Percentiles rank a stretch among this genome's conserved stretches.
Evolutionary conservation across 2,113 vertebrate species (phyloP).

Genomic region (Prolemur simus): DNA sequence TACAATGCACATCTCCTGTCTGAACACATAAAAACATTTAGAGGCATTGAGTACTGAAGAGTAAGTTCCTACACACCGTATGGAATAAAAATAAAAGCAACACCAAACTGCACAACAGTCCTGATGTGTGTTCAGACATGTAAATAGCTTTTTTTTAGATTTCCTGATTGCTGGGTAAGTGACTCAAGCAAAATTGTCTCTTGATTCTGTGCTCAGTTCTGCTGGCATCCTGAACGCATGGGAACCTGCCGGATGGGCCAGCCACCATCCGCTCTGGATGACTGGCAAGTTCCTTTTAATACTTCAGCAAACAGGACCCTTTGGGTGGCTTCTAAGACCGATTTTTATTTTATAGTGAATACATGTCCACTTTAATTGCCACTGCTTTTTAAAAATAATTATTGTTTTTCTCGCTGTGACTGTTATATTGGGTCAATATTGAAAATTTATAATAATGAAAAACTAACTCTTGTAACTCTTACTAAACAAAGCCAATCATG

Average conservation of each 20-base stretch:
- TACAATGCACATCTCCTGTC: accelerated
- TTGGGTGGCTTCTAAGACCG: neutral
- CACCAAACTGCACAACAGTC: accelerated
- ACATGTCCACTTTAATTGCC: neutral
- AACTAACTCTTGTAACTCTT: accelerated
- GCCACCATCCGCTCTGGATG: neutral
- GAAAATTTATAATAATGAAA: neutral
- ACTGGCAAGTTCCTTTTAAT: neutral
- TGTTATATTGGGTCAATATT: neutral
- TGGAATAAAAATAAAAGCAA: neutral
- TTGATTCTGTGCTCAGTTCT: neutral
- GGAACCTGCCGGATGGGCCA: accelerated
- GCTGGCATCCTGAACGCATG: accelerated
- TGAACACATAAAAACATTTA: accelerated
- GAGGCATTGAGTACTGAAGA: accelerated
- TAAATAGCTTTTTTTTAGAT: neutral
- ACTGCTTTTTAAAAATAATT: neutral
- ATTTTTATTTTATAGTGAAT: neutral
- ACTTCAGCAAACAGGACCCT: neutral
- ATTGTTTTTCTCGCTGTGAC: neutral
- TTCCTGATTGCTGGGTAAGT: neutral
- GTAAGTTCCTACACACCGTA: accelerated
- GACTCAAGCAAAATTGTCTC: neutral
- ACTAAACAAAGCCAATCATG: neutral
- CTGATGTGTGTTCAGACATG: accelerated